These are phyloP conservation scores for Hirtodrosophila cameraria DNA, from an alignment of 2,888 invertebrate genomes.

Conservation along the genomic window DNA sequence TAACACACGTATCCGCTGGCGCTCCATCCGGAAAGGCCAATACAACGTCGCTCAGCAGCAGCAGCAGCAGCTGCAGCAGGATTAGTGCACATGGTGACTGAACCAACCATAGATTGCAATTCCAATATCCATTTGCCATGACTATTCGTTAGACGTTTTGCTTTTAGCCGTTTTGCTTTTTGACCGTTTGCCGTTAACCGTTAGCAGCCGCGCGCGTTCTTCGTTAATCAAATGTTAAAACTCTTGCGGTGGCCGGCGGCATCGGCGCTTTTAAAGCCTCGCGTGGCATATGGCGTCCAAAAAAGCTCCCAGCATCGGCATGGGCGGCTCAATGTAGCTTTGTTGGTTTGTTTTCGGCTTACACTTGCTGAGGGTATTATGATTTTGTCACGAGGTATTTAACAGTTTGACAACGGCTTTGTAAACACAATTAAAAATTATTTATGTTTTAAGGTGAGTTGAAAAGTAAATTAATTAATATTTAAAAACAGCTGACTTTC, in stretches of 20 bases:
- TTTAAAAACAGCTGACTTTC: too few relatives aligned
- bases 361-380: too few relatives aligned
- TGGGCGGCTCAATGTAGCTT: constrained; percentile 47
- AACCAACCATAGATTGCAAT: constrained; percentile 9
- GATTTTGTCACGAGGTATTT: too few relatives aligned
- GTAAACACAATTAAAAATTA: too few relatives aligned
- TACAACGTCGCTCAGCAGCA: constrained; percentile 46
- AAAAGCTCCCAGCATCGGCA: constrained; percentile 45
- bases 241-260: constrained; percentile 67
- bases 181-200: constrained; percentile 20
- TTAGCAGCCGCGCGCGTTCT: constrained; percentile 45
- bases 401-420: too few relatives aligned
- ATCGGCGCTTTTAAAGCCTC: constrained; percentile 70
- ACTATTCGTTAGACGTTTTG: constrained; percentile 17
- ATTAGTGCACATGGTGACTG: constrained; percentile 35
- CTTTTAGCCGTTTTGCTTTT: constrained; percentile 16
- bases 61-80: constrained; percentile 73
- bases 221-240: constrained; percentile 68
- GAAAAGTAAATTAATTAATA: too few relatives aligned
- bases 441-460: too few relatives aligned
- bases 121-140: constrained; percentile 39
- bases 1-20: constrained; percentile 92
- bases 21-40: constrained; percentile 91
- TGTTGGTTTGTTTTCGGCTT: constrained; percentile 22
- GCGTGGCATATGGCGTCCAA: constrained; percentile 25